These are phyloP conservation scores for Hetaerina titia DNA, from an alignment of 2,888 invertebrate genomes.

Conservation along the genomic window DNA sequence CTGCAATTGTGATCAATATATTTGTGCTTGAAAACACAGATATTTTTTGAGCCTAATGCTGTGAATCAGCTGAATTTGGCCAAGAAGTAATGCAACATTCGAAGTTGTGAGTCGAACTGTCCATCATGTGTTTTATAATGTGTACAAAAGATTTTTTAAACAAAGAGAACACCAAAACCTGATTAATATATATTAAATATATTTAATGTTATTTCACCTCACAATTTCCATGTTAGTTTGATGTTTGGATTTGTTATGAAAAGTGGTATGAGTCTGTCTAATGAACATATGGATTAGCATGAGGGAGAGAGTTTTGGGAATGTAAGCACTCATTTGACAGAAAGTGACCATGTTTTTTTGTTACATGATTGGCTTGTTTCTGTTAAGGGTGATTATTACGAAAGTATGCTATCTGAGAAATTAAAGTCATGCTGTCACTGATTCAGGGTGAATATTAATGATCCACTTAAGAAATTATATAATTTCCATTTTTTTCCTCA, in stretches of 20 bases:
- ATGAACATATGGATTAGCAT: constrained; percentile 13
- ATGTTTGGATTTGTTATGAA: constrained; percentile 52
- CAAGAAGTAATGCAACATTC: constrained; percentile 20
- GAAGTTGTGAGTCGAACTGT: constrained; percentile 45
- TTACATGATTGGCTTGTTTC: constrained; percentile 12
- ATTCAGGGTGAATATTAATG: neutral
- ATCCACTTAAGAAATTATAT: neutral
- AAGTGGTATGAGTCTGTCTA: constrained; percentile 37
- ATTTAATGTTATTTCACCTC: constrained; percentile 56
- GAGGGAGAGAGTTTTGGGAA: neutral
- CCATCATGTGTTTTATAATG: constrained; percentile 63
- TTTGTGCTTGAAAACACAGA: constrained; percentile 61
- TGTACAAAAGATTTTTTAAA: constrained; percentile 67
- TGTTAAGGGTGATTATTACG: constrained; percentile 2
- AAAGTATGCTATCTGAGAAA: neutral
- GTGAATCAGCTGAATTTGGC: constrained; percentile 60
- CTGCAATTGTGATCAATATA: constrained; percentile 56
- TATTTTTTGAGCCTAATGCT: constrained; percentile 64
- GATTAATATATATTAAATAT: constrained; percentile 45
- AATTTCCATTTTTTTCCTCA: neutral
- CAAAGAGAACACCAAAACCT: constrained; percentile 61
- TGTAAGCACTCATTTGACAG: constrained; percentile 7
- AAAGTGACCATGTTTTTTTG: constrained; percentile 21
- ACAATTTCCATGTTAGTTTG: constrained; percentile 44
- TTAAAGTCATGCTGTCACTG: neutral